These are phyloP conservation scores for Dasyprocta punctata DNA, from an alignment of 2,113 vertebrate species.

Conservation along the genomic window DNA sequence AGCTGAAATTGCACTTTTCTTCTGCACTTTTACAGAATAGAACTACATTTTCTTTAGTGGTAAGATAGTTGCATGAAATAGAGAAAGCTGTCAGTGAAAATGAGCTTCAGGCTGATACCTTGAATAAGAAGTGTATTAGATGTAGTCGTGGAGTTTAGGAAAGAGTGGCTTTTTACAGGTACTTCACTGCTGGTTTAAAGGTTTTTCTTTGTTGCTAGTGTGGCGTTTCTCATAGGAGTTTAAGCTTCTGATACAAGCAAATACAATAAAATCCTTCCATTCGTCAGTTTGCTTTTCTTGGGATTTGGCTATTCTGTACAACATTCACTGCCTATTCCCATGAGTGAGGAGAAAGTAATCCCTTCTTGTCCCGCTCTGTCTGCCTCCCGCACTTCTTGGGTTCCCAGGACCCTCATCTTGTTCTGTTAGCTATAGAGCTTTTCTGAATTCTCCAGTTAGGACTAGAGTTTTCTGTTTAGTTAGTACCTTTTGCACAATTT, in stretches of 20 bases:
- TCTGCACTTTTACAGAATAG: neutral
- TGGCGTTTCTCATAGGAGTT: neutral
- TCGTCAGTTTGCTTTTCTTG: neutral
- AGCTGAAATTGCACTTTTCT: neutral
- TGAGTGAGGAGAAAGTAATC: neutral
- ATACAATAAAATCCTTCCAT: neutral
- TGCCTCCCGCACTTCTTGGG: neutral
- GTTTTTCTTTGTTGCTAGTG: neutral
- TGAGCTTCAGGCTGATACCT: neutral
- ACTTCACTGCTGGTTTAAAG: neutral
- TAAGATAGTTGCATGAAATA: neutral
- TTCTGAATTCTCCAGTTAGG: neutral
- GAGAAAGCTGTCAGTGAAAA: neutral
- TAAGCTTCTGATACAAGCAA: neutral
- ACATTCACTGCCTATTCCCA: neutral
- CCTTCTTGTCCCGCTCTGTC: neutral
- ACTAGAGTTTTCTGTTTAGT: neutral
- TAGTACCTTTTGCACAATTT: neutral
- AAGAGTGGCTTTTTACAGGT: neutral
- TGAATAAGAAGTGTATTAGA: neutral
- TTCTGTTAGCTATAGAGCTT: neutral
- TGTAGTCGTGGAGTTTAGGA: neutral
- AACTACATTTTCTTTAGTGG: neutral
- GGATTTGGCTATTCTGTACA: neutral
- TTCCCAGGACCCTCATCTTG: neutral